Base-by-base conservation (phyloP, 2,888 invertebrate genomes). In the Drosophila helvetica region DNA sequence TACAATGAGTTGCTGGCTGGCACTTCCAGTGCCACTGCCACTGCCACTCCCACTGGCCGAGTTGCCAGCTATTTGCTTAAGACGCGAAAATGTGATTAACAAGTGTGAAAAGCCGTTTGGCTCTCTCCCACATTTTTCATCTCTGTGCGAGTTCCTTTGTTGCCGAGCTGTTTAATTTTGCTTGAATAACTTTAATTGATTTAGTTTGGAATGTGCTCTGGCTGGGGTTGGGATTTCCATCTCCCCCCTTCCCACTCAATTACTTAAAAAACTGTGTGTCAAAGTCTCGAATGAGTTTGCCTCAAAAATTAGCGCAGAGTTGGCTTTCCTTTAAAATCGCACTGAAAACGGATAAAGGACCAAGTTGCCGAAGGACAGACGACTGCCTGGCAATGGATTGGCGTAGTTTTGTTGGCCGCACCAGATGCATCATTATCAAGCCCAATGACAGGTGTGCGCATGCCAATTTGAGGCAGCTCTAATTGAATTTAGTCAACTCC, bases 1-100 rank as follows among this genome's bases (percentile, higher is more conserved):
- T 86, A 88, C 88, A 89, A 89, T 75, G 79, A 87, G 89, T 79
- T 89, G 75, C 72, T 70, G 60, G 25, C 25, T 50, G 56, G 57
- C 47, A 54, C 30, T 30, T 30, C 30, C 10, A 25, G 6, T 25
- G 33, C 33, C 33, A 33, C 12, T 25, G 7, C 12, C 33, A 7
- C n/a, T 15, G 2, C 6, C 38, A 33, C 33, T 33, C 6, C 33
- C 33, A 15, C 33, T n/a, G 38, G 58, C 62, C 56, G 67, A 70
- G 70, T 59, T 55, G 78, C 52, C 75, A 66, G 76, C 85, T 84
- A 87, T 89, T 87, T 79, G 77, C 77, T 85, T 89, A 89, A 89
- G 84, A 87, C 88, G 86, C 86, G 88, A 89, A 85, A 85, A 89
- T 85, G 89, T 85, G 88, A 88, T 85, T 89, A 85, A 89, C 84